Base-by-base conservation (phyloP, 92 coral and sea anemone genomes). In the Metridium senile region DNA sequence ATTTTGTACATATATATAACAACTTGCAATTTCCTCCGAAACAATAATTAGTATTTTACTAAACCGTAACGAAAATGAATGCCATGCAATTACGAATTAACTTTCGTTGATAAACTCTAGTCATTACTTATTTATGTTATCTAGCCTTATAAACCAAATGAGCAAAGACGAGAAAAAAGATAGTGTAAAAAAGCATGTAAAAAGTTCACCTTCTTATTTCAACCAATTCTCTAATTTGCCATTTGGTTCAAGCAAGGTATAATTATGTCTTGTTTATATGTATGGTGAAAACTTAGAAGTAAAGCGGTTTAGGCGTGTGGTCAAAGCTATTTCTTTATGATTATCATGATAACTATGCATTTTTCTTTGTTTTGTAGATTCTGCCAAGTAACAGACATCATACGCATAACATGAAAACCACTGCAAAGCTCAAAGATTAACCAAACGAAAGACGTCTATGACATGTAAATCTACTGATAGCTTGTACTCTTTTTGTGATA, bases 351-450 rank as follows among this genome's bases (percentile, higher is more conserved):
- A 73, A 29, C 68, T 22, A 19, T 77, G 39, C 82, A 66, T 77
- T 29, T 66, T 77, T 77, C 67, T 77, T 66, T 66, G 65, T 67
- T 22, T 67, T 67, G n/a, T 31, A 65, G 73, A 59, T 66, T 77
- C 47, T 77, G 74, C 74, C 82, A 77, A 66, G 82, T 66, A 77
- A 77, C 82, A 64, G 54, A n/a, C 46, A 27, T 20, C 51, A 13
- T 54, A 19, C 18, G 27, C 4, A 33, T 26, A 35, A 47, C 9
- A 57, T 19, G 57, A 31, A 16, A 72, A 33, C 65, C 64, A 56
- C 45, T 7, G 25, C 75, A 34, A 53, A 49, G 8, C 43, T n/a
- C 11, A 66, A 11, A 22, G 39, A 33, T 17, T 20, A 27, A 25
- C 26, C 46, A 11, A 20, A 22, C 26, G 1, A 3, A 27, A 27